phyloP scores from a whole-genome alignment of 2,797 vertebrate genomes.

The Protonibea diacanthus region DNA sequence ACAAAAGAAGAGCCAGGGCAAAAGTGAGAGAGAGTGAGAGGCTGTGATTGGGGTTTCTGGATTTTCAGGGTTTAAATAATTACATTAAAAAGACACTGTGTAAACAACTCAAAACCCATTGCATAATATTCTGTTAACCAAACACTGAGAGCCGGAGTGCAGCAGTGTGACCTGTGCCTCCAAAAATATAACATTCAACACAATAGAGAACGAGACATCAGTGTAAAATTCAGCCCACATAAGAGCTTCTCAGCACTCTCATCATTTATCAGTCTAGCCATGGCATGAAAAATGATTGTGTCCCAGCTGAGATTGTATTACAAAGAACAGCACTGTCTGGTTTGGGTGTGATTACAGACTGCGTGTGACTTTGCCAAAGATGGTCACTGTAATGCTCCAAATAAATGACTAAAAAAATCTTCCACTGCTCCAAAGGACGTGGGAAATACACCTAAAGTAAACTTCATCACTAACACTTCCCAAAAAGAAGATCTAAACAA shows the following conservation, averaged over 20 bases:
- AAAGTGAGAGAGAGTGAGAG: conserved; percentile 15
- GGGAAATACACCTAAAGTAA: conserved; percentile 1
- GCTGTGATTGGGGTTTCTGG: neutral
- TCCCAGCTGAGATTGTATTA: conserved; percentile 20
- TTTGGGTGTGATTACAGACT: conserved; percentile 14
- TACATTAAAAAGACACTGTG: neutral
- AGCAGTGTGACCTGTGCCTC: neutral
- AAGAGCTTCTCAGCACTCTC: neutral
- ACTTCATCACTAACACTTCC: neutral
- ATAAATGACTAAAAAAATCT: neutral
- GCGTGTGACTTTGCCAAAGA: conserved; percentile 10
- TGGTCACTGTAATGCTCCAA: conserved; percentile 6
- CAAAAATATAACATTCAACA: neutral
- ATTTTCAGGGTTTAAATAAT: neutral
- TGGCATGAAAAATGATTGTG: conserved; percentile 28
- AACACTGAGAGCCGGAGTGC: neutral
- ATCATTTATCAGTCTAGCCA: conserved; percentile 19
- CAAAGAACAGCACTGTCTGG: conserved; percentile 2
- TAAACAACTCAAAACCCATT: conserved; percentile 9
- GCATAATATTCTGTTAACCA: conserved; percentile 3
- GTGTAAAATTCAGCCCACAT: neutral
- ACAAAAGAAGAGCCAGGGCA: conserved; percentile 21
- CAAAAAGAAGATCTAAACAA: neutral
- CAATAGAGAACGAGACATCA: neutral
- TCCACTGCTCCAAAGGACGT: neutral